These are phyloP conservation scores for Heliconius sara DNA, from an alignment of 2,888 invertebrate genomes.

Conservation along the genomic window DNA sequence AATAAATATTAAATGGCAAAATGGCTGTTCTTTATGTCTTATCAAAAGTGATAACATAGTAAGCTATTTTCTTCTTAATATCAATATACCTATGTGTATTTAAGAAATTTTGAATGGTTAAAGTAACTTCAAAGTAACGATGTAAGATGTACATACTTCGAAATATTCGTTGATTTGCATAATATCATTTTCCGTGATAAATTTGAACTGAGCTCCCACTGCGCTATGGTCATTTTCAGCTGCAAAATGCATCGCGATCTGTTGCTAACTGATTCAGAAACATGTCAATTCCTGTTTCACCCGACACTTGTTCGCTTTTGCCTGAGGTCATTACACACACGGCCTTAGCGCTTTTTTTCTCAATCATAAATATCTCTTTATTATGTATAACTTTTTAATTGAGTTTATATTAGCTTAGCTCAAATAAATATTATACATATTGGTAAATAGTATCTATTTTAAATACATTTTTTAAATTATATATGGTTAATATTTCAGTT, in stretches of 20 bases:
- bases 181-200: not conserved
- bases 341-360: conserved; percentile 43
- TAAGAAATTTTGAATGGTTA: not conserved
- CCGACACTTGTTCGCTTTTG: conserved; percentile 40
- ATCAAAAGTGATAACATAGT: not conserved
- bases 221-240: conserved; percentile 14
- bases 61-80: not conserved
- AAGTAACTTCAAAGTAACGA: not conserved
- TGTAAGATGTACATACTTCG: not conserved
- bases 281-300: conserved; percentile 46
- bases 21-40: not conserved
- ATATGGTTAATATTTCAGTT: too few relatives aligned
- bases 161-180: not conserved
- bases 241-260: conserved; percentile 10
- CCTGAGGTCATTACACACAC: conserved; percentile 44
- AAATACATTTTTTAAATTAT: too few relatives aligned
- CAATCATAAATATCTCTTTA: conserved; percentile 21
- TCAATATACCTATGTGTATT: not conserved
- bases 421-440: not conserved
- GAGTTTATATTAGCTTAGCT: not conserved
- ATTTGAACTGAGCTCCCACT: not conserved
- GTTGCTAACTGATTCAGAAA: conserved; percentile 42
- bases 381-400: conserved; percentile 12
- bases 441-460: too few relatives aligned
- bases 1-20: not conserved